phyloP scores from a whole-genome alignment of 2,888 invertebrate species.

The Fragum fragum region DNA sequence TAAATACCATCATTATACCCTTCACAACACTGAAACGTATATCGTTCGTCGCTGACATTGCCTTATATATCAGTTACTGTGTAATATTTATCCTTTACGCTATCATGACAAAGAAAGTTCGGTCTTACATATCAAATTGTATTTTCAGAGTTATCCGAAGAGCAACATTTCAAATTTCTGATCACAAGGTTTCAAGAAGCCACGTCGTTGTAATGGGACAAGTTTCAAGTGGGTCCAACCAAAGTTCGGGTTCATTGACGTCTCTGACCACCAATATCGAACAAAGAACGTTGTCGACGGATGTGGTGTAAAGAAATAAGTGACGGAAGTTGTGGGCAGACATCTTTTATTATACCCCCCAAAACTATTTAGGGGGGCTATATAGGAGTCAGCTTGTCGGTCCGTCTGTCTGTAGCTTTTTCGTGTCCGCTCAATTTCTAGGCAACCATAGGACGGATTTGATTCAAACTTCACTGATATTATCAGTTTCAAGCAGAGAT shows the following conservation, averaged over 20 bases:
- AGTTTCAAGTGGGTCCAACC: neutral
- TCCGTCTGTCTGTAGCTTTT: too few species aligned
- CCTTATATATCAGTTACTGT: slow-evolving; percentile 5
- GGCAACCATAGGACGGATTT: too few species aligned
- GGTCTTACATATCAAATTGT: neutral
- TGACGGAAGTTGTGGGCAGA: too few species aligned
- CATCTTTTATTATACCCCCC: too few species aligned
- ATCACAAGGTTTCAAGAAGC: neutral
- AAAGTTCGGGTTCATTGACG: neutral
- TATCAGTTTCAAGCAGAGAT: too few species aligned
- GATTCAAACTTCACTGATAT: too few species aligned
- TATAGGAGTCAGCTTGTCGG: too few species aligned
- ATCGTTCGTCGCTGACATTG: slow-evolving; percentile 4
- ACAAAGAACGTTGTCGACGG: neutral
- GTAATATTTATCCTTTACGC: neutral
- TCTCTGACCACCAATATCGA: neutral
- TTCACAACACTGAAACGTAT: slow-evolving; percentile 8
- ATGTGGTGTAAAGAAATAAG: neutral
- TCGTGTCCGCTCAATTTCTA: too few species aligned
- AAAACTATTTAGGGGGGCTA: too few species aligned
- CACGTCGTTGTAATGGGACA: neutral
- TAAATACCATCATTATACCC: neutral
- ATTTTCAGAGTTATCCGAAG: neutral
- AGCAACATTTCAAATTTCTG: neutral
- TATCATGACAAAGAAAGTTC: slow-evolving; percentile 7